These are phyloP conservation scores for Zapus hudsonius DNA, from an alignment of 2,113 vertebrate genomes.

Conservation along the genomic window DNA sequence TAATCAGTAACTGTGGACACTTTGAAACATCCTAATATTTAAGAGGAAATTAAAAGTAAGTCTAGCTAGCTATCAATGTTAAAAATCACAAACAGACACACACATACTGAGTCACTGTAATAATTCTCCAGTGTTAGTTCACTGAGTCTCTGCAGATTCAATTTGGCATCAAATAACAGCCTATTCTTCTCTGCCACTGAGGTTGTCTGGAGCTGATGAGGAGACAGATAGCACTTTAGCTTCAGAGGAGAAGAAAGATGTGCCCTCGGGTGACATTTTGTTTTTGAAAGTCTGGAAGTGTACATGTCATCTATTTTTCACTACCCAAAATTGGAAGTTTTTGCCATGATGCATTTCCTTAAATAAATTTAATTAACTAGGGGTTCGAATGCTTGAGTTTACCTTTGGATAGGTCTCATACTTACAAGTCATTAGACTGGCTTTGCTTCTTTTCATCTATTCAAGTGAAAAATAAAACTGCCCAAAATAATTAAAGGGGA, in stretches of 20 bases:
- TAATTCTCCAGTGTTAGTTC: conserved; percentile 78
- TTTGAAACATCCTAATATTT: conserved; percentile 85
- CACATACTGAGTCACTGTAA: conserved; percentile 82
- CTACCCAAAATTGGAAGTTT: conserved; percentile 14
- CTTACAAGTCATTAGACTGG: neutral
- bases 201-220: conserved; percentile 61
- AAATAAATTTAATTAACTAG: conserved; percentile 30
- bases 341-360: neutral
- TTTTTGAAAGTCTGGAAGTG: conserved; percentile 43
- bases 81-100: conserved; percentile 79
- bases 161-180: conserved; percentile 76
- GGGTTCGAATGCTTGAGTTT: neutral
- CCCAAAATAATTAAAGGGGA: neutral
- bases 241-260: conserved; percentile 46
- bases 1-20: conserved; percentile 77
- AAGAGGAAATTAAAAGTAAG: conserved; percentile 88
- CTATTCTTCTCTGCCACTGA: conserved; percentile 78
- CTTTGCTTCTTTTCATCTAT: neutral
- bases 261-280: conserved; percentile 62
- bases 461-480: conserved; percentile 50
- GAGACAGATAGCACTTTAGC: conserved; percentile 66
- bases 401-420: neutral
- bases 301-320: conserved; percentile 48
- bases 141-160: conserved; percentile 70
- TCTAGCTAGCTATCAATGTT: conserved; percentile 81